Percentiles rank a stretch among this genome's conserved stretches.
Conservation (phyloP, 2,113 vertebrate species). For the Cricetomys ansorgei region DNA sequence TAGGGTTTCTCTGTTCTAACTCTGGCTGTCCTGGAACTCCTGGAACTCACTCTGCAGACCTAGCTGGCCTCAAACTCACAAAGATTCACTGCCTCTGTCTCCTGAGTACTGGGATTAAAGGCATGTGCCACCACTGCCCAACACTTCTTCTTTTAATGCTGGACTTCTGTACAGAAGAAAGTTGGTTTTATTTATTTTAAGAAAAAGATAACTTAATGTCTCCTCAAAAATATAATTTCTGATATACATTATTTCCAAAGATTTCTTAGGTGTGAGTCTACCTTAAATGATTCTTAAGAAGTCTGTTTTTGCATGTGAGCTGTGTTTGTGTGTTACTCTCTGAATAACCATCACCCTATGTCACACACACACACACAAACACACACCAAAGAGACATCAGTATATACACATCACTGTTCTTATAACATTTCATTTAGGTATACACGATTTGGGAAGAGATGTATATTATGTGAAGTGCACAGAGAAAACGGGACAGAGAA, state of each 20-base stretch:
- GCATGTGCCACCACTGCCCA: too few species aligned
- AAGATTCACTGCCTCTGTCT: too few species aligned
- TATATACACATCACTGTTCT: neutral
- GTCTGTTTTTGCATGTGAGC: neutral
- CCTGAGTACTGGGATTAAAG: too few species aligned
- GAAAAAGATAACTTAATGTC: conserved; percentile 8
- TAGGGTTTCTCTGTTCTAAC: too few species aligned
- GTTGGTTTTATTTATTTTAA: neutral
- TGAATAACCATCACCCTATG: neutral
- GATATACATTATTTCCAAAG: neutral
- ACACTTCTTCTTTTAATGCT: too few species aligned
- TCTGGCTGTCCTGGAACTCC: too few species aligned
- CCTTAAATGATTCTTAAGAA: neutral
- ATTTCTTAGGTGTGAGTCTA: neutral
- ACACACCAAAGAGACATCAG: neutral
- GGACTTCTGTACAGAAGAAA: neutral
- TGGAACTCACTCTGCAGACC: too few species aligned
- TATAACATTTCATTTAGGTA: neutral
- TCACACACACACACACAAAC: neutral
- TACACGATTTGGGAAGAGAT: neutral
- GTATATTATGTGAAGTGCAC: neutral
- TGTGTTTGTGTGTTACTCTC: neutral
- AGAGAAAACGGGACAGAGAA: neutral
- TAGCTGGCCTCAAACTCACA: too few species aligned
- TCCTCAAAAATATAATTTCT: neutral